Conservation (phyloP, 1,140 invertebrate species). For the Cheumatopsyche charites region DNA sequence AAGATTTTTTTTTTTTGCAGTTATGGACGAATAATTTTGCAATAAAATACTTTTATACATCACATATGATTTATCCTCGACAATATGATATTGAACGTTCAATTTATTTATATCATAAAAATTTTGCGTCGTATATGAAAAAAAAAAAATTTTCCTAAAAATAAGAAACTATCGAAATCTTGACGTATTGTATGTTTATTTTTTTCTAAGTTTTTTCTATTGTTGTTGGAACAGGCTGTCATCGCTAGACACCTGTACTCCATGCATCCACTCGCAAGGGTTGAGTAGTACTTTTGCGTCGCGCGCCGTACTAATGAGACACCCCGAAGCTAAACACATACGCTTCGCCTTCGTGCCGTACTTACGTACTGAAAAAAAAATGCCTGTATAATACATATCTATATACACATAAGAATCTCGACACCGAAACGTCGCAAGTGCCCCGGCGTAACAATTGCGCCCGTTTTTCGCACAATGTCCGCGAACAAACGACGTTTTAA, state of each 20-base stretch:
- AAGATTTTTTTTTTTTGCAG: no score
- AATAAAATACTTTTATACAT: no score
- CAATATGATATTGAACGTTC: no score
- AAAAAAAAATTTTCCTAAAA: no score
- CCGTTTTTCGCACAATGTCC: constrained; percentile 6
- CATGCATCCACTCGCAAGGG: constrained; percentile 40
- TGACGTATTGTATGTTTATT: no score
- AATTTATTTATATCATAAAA: no score
- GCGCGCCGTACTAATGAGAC: constrained; percentile 47
- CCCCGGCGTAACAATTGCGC: neutral
- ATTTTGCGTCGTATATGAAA: no score
- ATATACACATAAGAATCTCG: neutral
- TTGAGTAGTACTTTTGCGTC: constrained; percentile 45
- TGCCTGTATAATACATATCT: neutral
- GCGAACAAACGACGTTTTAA: neutral
- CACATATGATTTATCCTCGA: no score
- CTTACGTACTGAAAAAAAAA: neutral
- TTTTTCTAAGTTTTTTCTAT: neutral
- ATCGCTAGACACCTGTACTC: constrained; percentile 36
- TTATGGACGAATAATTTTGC: no score
- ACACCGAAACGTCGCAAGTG: constrained; percentile 3
- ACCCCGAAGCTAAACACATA: constrained; percentile 45
- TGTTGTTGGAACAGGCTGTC: constrained; percentile 24
- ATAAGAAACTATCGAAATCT: no score
- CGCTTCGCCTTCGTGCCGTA: neutral